Evolutionary conservation across 53 echinoderm and acorn worm species (phyloP).

Genomic region (Apostichopus leukothele): DNA sequence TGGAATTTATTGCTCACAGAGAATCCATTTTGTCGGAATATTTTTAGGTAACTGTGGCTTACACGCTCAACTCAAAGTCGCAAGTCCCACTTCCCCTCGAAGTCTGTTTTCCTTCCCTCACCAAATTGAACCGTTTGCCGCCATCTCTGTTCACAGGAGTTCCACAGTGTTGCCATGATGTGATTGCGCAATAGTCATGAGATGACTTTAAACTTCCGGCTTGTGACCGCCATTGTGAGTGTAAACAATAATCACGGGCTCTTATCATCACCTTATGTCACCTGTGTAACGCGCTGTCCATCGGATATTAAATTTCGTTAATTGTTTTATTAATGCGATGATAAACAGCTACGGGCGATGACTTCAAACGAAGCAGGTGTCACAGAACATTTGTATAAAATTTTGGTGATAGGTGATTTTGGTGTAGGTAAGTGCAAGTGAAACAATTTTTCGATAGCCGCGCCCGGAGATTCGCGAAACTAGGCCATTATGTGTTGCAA

Average conservation of each 20-base stretch:
- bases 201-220: background rate
- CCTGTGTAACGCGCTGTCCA: background rate
- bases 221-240: background rate
- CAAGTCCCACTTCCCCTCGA: too few relatives aligned
- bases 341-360: slow-evolving; percentile 19
- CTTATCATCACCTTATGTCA: background rate
- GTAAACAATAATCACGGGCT: background rate
- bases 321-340: background rate
- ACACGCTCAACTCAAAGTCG: too few relatives aligned
- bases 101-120: too few relatives aligned
- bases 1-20: too few relatives aligned
- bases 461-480: background rate
- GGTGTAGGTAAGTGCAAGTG: slow-evolving; percentile 71
- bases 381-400: slow-evolving; percentile 91
- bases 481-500: background rate
- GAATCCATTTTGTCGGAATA: too few relatives aligned
- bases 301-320: background rate
- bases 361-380: slow-evolving; percentile 62
- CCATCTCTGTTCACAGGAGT: too few relatives aligned
- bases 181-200: background rate
- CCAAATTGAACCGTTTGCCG: too few relatives aligned
- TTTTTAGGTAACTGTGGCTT: too few relatives aligned
- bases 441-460: background rate
- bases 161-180: background rate
- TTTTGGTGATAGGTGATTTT: slow-evolving; percentile 97